A percentile compares a stretch with the other conserved stretches of the same genome.
These are phyloP conservation scores for Drosophila prolongata DNA, from an alignment of 2,888 invertebrate genomes.

Conservation along the genomic window DNA sequence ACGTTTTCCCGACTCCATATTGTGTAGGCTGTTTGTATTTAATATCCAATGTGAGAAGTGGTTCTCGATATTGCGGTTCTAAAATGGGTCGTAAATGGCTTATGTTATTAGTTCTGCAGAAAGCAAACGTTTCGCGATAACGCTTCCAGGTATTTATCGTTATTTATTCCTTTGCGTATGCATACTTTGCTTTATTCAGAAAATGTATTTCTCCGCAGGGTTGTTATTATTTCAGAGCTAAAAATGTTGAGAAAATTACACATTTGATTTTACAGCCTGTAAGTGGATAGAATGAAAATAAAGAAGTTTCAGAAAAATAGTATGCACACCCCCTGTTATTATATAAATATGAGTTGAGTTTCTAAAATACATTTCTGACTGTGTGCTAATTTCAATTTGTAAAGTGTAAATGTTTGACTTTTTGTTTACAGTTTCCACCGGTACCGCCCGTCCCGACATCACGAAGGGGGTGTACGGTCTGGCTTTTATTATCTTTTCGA, in stretches of 20 bases:
- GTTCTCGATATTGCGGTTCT: constrained; percentile 1
- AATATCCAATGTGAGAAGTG: constrained; percentile 13
- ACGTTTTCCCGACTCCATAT: neutral
- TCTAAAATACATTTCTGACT: neutral
- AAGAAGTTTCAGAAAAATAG: neutral
- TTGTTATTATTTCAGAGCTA: neutral
- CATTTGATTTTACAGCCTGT: neutral
- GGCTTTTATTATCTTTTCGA: constrained; percentile 28
- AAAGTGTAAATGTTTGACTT: constrained; percentile 5
- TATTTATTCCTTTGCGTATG: constrained; percentile 2
- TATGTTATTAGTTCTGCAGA: constrained; percentile 14
- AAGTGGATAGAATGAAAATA: neutral
- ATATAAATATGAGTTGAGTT: neutral
- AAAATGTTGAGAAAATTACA: neutral
- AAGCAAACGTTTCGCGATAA: neutral
- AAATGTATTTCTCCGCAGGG: too few relatives aligned
- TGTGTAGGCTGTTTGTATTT: neutral
- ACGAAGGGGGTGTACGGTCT: constrained; percentile 9
- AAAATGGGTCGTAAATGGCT: constrained; percentile 5
- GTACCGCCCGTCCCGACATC: neutral
- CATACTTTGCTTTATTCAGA: neutral
- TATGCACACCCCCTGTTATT: neutral
- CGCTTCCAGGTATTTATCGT: constrained; percentile 5
- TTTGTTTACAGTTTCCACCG: constrained; percentile 22
- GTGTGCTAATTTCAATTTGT: constrained; percentile 17